Conservation (phyloP, 2,113 vertebrate genomes). For the Neolamprologus longior region DNA sequence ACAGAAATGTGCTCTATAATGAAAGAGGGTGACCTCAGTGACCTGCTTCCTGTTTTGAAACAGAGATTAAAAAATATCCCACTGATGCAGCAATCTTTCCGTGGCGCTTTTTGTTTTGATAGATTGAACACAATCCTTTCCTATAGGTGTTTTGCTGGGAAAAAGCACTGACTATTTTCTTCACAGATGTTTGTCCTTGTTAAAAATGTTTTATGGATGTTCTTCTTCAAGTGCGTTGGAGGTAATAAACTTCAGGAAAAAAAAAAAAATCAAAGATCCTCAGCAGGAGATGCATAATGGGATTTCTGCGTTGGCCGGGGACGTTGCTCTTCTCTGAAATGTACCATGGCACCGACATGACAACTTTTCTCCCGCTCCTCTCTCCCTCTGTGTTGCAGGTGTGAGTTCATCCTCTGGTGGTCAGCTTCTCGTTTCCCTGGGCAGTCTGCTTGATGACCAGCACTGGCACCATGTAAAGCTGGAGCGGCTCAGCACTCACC, state of each 20-base stretch:
- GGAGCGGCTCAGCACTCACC: constrained; percentile 76
- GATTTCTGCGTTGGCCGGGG: background rate
- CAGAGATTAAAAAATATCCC: background rate
- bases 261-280: background rate
- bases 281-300: background rate
- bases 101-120: background rate
- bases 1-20: background rate
- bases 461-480: constrained; percentile 90
- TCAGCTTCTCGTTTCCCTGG: constrained; percentile 73
- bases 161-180: background rate
- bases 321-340: background rate
- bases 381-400: constrained; percentile 61
- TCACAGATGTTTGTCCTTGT: background rate
- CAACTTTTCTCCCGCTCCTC: background rate
- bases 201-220: background rate
- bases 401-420: constrained; percentile 60
- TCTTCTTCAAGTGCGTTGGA: background rate
- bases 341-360: background rate
- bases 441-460: constrained; percentile 91
- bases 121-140: background rate
- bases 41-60: background rate
- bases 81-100: background rate
- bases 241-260: background rate
- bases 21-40: background rate
- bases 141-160: background rate